Base-by-base conservation (phyloP, 2,797 vertebrate species). In the Rachycentron canadum region DNA sequence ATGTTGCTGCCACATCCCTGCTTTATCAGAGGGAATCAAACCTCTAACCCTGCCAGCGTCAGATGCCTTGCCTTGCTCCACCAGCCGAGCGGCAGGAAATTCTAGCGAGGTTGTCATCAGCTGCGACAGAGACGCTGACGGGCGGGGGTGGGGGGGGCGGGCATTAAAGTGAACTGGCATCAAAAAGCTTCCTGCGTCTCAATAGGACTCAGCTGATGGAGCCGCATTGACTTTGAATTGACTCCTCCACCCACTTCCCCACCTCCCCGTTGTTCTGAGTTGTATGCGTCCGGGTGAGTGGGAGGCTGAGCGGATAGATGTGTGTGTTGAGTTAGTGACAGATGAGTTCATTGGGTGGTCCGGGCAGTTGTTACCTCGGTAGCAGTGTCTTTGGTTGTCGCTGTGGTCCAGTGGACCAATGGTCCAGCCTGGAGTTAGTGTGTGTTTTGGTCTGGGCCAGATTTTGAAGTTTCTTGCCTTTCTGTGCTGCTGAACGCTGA, bases 331-430 rank as follows among this genome's bases (percentile, higher is more conserved):
- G 26, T 75, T 83, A 82, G 30, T 81, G 87, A 86, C 81, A 76
- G 76, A 85, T 81, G 68, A 74, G 26, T 84, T 75, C 65, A 86
- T 84, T 88, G 87, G 91, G 87, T 93, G 90, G 87, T 87, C 84
- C 52, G 38, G 14, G 49, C 41, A n/a, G 38, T 53, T 10, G 53
- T 79, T 41, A 58, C 71, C 65, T 26, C 14, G 45, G 55, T 52
- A n/a, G 73, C 60, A 0, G 26, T 32, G 65, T 40, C 12, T 40
- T 40, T 13, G 3, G 38, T 40, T 13, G 38, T 40, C 12, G 32
- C 57, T 70, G 73, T 73, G 38, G 65, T 30, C n/a, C n/a, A n/a
- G 7, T 21, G 8, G 47, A n/a, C n/a, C 1, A 1, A 25, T 9
- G 25, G 43, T 58, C 23, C 3, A 25, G 17, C 23, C 11, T 36